Conservation (phyloP, 1,140 invertebrate genomes). For the Drosophila ogumai region DNA sequence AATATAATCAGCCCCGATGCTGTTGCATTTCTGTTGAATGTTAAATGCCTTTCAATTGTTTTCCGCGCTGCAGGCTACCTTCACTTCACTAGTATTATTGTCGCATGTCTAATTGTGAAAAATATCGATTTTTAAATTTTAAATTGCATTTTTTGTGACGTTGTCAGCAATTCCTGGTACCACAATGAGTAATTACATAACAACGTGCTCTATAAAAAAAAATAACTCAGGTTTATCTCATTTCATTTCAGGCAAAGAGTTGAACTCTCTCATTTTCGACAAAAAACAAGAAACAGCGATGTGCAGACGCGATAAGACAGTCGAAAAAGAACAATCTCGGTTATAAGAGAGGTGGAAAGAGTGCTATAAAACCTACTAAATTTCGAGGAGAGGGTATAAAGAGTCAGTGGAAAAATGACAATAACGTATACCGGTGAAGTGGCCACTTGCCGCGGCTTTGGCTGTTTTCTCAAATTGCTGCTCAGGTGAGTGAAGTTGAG, state of each 20-base stretch:
- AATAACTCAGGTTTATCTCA: conserved; percentile 19
- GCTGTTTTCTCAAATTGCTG: conserved; percentile 93
- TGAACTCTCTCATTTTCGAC: conserved; percentile 17
- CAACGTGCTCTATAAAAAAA: conserved; percentile 2
- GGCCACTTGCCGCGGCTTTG: conserved; percentile 93
- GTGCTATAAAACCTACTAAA: conserved; percentile 25
- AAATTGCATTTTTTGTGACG: conserved; percentile 40
- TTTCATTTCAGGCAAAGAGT: conserved; percentile 26
- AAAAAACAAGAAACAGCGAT: conserved; percentile 25
- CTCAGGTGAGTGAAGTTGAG: conserved; percentile 87
- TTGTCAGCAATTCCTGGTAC: conserved; percentile 22
- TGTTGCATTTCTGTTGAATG: conserved; percentile 56
- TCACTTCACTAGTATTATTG: neutral
- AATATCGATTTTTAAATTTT: conserved; percentile 73
- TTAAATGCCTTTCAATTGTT: conserved; percentile 63
- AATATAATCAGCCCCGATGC: conserved; percentile 53
- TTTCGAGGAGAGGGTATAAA: conserved; percentile 22
- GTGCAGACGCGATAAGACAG: conserved; percentile 27
- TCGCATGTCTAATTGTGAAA: conserved; percentile 62
- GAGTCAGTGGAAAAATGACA: conserved; percentile 88
- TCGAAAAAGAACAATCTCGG: conserved; percentile 29
- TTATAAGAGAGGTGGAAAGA: conserved; percentile 23
- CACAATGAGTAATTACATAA: conserved; percentile 34
- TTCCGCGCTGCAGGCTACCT: conserved; percentile 45
- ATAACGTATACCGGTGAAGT: conserved; percentile 95